Percentiles rank a stretch among this genome's conserved stretches.
Conservation (phyloP, 2,888 invertebrate species). For the Lycophotia porphyrea region DNA sequence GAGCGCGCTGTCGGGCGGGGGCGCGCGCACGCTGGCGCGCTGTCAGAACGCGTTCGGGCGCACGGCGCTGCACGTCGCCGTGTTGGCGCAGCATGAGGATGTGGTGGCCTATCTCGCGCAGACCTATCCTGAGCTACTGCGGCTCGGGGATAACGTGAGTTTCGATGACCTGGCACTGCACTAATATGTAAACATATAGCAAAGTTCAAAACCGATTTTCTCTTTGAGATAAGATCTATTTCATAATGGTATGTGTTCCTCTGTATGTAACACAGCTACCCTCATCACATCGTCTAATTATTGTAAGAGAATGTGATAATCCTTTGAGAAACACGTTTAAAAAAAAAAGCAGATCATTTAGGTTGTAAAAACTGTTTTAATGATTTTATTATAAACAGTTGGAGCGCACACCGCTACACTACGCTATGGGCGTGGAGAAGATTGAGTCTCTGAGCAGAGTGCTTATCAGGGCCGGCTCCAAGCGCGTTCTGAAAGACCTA, state of each 20-base stretch:
- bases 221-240: not conserved
- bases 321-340: not conserved
- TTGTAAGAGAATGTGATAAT: not conserved
- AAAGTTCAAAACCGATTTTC: not conserved
- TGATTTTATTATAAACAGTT: constrained; percentile 88
- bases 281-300: not conserved
- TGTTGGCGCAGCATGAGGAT: constrained; percentile 95
- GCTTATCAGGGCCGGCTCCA: constrained; percentile 95
- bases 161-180: not conserved
- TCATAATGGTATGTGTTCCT: not conserved
- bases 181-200: not conserved
- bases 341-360: not conserved
- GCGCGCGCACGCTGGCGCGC: constrained; percentile 81
- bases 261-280: too few relatives aligned
- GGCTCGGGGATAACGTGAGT: constrained; percentile 96
- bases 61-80: constrained; percentile 96
- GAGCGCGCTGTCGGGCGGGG: constrained; percentile 89
- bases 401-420: constrained; percentile 96
- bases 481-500: constrained; percentile 95
- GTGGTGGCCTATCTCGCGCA: constrained; percentile 94
- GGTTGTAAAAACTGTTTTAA: not conserved
- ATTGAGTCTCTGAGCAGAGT: constrained; percentile 95
- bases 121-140: constrained; percentile 93
- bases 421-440: constrained; percentile 96
- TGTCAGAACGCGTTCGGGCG: constrained; percentile 93